Evolutionary conservation across 2,888 invertebrate species (phyloP), one percentile per base, ranked within the genome.

Genomic region (Archips xylosteana): DNA sequence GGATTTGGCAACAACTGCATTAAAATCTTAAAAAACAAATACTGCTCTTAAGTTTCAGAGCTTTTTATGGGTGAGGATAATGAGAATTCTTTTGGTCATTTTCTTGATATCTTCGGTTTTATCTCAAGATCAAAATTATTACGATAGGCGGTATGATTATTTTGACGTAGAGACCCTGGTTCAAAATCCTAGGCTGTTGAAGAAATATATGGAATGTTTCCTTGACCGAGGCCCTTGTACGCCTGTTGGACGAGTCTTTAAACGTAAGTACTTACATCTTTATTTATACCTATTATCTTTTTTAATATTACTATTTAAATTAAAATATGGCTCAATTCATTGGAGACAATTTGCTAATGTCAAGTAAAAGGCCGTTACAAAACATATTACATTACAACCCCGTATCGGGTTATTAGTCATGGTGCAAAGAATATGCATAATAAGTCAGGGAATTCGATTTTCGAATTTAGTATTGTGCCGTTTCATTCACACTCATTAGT

Each of bases 131-230:
- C 83, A 88, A 75, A 80, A 86, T 45, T 87, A 82, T 78, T 90
- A 91, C 69, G 89, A 91, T 70, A 81, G 79, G 2, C 84, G 82
- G 76, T 97, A 96, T 82, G 97, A 97, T 83, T 96, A 96, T 83
- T 94, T 97, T 75, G 95, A 97, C 83, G 83, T 97, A 67, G 97
- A 97, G 77, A 93, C 95, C 79, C 95, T 97, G 77, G 88, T 97
- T 49, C 89, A 87, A 60, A 97, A 96, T 85, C 95, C 96, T 32
- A 95, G 97, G 74, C 88, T 97, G 64, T 87, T 97, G 47, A 95
- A 95, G 79, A 96, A 95, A 80, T 97, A 97, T 83, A 90, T 96
- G 78, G 95, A 96, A 71, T 97, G 97, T 82, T 91, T 91, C 75
- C 78, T 92, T 39, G 83, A 84, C 51, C 83, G 81, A 79, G 91